Evolutionary conservation across 30 jellyfish, hydroid and myxozoan species (phyloP).

Genomic region (Calvadosia cruxmelitensis): DNA sequence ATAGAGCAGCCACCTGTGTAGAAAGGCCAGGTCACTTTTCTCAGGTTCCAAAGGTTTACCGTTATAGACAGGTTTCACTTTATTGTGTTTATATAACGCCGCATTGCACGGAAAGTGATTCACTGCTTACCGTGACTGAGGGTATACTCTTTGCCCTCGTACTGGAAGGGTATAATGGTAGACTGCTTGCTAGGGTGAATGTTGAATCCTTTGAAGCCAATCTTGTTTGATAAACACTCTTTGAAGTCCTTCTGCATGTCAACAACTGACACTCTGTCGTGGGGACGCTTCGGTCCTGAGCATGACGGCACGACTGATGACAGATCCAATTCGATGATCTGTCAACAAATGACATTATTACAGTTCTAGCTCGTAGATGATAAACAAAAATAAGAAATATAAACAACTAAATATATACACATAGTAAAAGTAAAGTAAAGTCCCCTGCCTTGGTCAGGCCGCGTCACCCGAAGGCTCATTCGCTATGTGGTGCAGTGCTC

Average conservation of each 20-base stretch:
- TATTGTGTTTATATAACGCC: neutral
- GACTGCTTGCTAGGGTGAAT: conserved; percentile 36
- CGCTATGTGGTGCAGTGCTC: too few species aligned
- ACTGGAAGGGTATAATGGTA: conserved; percentile 43
- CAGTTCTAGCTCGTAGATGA: too few species aligned
- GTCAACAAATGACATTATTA: too few species aligned
- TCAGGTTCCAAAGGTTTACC: too few species aligned
- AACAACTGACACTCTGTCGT: conserved; percentile 76
- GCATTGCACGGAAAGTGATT: neutral
- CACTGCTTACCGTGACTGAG: conserved; percentile 55
- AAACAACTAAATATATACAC: too few species aligned
- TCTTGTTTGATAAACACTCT: conserved; percentile 42
- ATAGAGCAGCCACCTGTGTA: too few species aligned
- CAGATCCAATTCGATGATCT: conserved; percentile 79
- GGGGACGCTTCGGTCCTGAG: conserved; percentile 93
- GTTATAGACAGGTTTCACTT: too few species aligned
- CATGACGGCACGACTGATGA: conserved; percentile 77
- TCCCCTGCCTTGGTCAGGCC: too few species aligned
- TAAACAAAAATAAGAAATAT: too few species aligned
- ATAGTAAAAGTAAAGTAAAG: too few species aligned
- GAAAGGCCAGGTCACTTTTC: too few species aligned
- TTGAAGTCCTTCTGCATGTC: conserved; percentile 71
- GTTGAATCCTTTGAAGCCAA: conserved; percentile 85
- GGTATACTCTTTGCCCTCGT: conserved; percentile 48
- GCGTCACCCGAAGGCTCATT: too few species aligned